Conservation (phyloP, 1,140 invertebrate genomes). For the Neodiprion lecontei region DNA sequence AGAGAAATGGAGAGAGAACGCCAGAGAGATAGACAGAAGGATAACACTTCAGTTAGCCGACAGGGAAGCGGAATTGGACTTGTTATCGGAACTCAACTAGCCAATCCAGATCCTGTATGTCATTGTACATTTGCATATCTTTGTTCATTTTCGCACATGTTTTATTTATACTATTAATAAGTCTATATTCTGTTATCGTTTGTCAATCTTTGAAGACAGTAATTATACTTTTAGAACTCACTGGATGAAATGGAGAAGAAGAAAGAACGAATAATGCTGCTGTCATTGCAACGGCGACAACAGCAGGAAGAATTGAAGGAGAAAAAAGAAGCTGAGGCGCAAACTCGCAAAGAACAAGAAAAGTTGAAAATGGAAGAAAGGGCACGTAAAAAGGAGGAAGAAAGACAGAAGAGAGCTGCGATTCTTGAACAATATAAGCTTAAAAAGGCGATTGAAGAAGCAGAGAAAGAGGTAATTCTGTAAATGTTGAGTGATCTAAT, state of each 20-base stretch:
- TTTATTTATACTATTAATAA: slow-evolving; percentile 10
- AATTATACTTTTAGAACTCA: slow-evolving; percentile 66
- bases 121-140: slow-evolving; percentile 15
- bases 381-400: slow-evolving; percentile 88
- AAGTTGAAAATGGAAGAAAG: slow-evolving; percentile 86
- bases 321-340: slow-evolving; percentile 84
- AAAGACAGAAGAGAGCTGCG: slow-evolving; percentile 80
- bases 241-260: slow-evolving; percentile 90
- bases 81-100: slow-evolving; percentile 72
- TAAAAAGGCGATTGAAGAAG: slow-evolving; percentile 93
- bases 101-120: slow-evolving; percentile 74
- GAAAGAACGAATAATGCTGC: slow-evolving; percentile 86
- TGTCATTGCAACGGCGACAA: slow-evolving; percentile 85
- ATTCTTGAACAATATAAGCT: slow-evolving; percentile 95
- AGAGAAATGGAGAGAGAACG: slow-evolving; percentile 56
- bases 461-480: slow-evolving; percentile 79
- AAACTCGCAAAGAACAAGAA: slow-evolving; percentile 78
- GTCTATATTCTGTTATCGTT: slow-evolving; percentile 16
- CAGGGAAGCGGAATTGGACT: slow-evolving; percentile 64
- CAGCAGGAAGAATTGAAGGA: slow-evolving; percentile 87
- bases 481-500: slow-evolving; percentile 2
- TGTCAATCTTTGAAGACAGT: slow-evolving; percentile 14
- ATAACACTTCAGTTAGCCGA: slow-evolving; percentile 34
- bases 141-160: background rate
- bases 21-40: slow-evolving; percentile 54